A percentile compares a stretch with the other conserved stretches of the same genome.
phyloP scores from a whole-genome alignment of 2,113 vertebrate genomes.

The Sturnira hondurensis region DNA sequence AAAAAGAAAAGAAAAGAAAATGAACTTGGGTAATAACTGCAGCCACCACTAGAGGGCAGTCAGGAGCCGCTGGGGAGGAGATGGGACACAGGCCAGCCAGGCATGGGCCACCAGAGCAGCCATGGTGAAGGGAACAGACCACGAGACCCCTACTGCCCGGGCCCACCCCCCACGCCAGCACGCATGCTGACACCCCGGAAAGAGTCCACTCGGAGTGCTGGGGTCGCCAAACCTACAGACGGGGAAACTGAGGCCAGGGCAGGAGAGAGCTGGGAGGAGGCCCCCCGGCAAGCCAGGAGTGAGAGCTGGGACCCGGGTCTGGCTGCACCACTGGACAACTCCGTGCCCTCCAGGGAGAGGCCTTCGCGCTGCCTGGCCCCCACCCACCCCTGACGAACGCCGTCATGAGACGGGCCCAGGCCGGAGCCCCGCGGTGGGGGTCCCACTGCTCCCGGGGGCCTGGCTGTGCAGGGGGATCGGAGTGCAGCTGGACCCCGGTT shows the following conservation, averaged over 20 bases:
- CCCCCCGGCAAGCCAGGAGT: rapidly evolving
- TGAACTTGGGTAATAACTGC: rapidly evolving
- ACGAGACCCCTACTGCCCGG: rapidly evolving
- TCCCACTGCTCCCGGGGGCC: neutral
- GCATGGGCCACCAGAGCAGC: rapidly evolving
- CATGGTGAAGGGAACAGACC: rapidly evolving
- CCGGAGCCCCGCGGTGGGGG: rapidly evolving
- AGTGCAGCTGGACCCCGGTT: rapidly evolving
- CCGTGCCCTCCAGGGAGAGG: neutral
- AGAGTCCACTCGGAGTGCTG: rapidly evolving
- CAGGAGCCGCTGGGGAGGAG: rapidly evolving
- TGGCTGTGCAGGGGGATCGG: rapidly evolving
- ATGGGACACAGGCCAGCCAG: rapidly evolving
- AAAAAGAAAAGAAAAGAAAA: no score
- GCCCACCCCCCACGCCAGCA: rapidly evolving
- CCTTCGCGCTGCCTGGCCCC: rapidly evolving
- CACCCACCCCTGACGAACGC: rapidly evolving
- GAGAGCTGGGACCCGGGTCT: neutral
- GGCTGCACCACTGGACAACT: rapidly evolving
- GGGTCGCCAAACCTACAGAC: rapidly evolving
- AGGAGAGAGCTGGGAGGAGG: rapidly evolving
- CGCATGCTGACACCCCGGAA: rapidly evolving
- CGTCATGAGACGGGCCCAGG: rapidly evolving
- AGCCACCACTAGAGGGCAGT: rapidly evolving
- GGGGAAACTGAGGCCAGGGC: neutral